Evolutionary conservation across 2,888 invertebrate species (phyloP).

Genomic region (Chorisops tibialis): DNA sequence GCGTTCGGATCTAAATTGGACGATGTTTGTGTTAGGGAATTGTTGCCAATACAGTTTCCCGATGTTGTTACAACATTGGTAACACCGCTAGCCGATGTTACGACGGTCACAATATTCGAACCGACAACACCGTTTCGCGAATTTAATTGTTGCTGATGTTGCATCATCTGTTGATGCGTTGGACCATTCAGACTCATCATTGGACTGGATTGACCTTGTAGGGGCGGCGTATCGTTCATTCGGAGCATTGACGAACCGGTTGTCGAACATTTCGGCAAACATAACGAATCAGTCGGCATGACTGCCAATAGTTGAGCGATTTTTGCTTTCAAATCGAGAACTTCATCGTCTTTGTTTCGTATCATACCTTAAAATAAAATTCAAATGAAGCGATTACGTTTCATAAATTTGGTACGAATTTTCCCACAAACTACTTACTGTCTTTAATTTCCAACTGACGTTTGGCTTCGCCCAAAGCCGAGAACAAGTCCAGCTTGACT

Average conservation of each 20-base stretch:
- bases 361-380: conserved; percentile 62
- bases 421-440: conserved; percentile 62
- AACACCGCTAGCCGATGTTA: conserved; percentile 29
- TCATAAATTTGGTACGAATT: background rate
- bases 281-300: conserved; percentile 66
- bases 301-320: conserved; percentile 92
- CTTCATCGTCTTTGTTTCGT: conserved; percentile 83
- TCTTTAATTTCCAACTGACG: conserved; percentile 83
- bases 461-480: conserved; percentile 93
- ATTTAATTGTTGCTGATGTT: conserved; percentile 38
- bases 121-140: conserved; percentile 19
- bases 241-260: conserved; percentile 61
- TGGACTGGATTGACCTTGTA: conserved; percentile 51
- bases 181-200: conserved; percentile 43
- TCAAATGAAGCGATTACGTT: conserved; percentile 3
- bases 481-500: conserved; percentile 96
- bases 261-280: conserved; percentile 56
- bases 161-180: conserved; percentile 16
- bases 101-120: conserved; percentile 20
- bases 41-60: conserved; percentile 1
- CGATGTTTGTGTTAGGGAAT: conserved; percentile 45
- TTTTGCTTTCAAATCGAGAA: conserved; percentile 84
- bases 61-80: conserved; percentile 20
- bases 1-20: conserved; percentile 84
- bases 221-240: conserved; percentile 54